phyloP scores from a whole-genome alignment of 2,797 vertebrate species.

The Mormyrops attenuatus region DNA sequence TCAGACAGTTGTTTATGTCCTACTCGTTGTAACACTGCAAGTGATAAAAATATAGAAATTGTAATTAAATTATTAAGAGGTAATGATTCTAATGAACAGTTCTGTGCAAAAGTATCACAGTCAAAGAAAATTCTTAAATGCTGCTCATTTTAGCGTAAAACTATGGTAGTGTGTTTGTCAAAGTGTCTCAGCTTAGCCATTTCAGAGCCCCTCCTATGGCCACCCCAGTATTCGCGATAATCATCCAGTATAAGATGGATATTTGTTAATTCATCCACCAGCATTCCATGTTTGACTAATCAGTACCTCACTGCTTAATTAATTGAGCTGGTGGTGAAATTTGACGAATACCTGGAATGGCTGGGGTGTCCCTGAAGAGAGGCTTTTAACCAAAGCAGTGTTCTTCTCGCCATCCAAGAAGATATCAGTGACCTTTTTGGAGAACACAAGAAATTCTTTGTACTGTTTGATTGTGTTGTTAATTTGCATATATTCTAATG shows the following conservation, averaged over 20 bases:
- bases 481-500: neutral
- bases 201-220: too few species aligned
- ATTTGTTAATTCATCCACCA: neutral
- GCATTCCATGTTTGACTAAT: neutral
- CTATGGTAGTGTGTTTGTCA: too few species aligned
- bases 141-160: too few species aligned
- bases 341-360: neutral
- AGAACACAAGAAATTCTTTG: neutral
- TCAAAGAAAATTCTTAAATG: too few species aligned
- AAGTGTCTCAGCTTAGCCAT: too few species aligned
- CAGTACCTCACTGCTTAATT: neutral
- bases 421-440: too few species aligned
- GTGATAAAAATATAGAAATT: neutral
- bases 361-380: neutral
- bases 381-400: neutral
- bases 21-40: neutral
- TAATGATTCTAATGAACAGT: too few species aligned
- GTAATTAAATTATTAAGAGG: too few species aligned
- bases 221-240: too few species aligned
- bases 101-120: too few species aligned
- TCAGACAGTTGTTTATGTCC: neutral
- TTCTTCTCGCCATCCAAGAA: too few species aligned
- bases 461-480: neutral
- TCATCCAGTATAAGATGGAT: too few species aligned
- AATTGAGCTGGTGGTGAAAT: neutral